Percentiles rank a stretch among this genome's conserved stretches.
phyloP scores from a whole-genome alignment of 1,140 invertebrate genomes.

The Acyrthosiphon pisum region DNA sequence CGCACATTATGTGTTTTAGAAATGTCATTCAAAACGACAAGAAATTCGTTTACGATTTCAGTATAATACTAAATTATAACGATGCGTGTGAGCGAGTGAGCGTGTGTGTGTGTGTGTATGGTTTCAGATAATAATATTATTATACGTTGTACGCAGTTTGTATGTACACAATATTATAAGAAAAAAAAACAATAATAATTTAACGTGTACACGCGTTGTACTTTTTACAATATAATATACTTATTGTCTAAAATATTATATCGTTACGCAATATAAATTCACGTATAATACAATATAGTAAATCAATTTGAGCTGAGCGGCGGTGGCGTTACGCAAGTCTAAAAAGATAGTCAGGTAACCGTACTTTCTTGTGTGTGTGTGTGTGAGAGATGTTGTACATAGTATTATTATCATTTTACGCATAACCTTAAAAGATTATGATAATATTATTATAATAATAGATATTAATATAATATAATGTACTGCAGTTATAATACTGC shows the following conservation, averaged over 20 bases:
- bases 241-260: neutral
- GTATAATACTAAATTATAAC: neutral
- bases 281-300: neutral
- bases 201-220: neutral
- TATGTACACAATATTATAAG: neutral
- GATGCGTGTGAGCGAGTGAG: neutral
- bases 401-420: neutral
- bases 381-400: neutral
- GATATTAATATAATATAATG: too few species aligned
- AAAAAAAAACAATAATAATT: neutral
- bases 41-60: conserved; percentile 41
- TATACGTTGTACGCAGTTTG: neutral
- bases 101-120: neutral
- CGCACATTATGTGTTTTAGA: conserved; percentile 45
- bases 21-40: conserved; percentile 43
- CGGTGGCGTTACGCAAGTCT: neutral
- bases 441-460: too few species aligned
- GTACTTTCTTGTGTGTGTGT: neutral
- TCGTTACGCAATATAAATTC: conserved; percentile 5
- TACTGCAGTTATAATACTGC: too few species aligned
- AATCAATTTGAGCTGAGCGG: neutral
- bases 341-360: neutral
- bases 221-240: neutral
- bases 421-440: neutral
- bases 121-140: conserved; percentile 11